Percentiles rank a stretch among this genome's conserved stretches.
Conservation (phyloP, 2,888 invertebrate genomes). For the Pherbina coryleti region DNA sequence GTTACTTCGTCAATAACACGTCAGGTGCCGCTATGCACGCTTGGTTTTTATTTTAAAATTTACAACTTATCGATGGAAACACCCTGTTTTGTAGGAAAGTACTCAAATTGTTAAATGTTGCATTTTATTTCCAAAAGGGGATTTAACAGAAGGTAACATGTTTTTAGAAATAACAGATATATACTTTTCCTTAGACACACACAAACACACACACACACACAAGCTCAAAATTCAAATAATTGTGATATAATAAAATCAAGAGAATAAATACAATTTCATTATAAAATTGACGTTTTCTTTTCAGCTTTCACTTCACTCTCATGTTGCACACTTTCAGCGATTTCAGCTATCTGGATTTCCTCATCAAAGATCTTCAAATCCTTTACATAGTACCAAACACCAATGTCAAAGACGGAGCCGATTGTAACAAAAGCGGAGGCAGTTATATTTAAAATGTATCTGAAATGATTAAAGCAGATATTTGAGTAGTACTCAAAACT, state of each 20-base stretch:
- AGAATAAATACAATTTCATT: background rate
- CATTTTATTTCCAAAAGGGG: no score
- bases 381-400: conserved; percentile 79
- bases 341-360: conserved; percentile 69
- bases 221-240: background rate
- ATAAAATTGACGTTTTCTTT: conserved; percentile 64
- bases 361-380: conserved; percentile 78
- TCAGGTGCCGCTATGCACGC: no score
- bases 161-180: no score
- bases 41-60: no score
- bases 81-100: no score
- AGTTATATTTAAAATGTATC: conserved; percentile 76
- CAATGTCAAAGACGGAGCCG: conserved; percentile 76
- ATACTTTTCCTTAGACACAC: no score
- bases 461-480: conserved; percentile 44
- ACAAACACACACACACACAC: no score
- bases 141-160: no score
- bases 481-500: background rate
- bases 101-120: no score
- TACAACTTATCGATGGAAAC: no score
- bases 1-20: no score
- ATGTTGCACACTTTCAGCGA: conserved; percentile 64
- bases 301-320: conserved; percentile 63
- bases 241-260: background rate
- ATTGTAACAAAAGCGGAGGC: conserved; percentile 76